Evolutionary conservation across 2,888 invertebrate species (phyloP).

Genomic region (Lymantria monacha): DNA sequence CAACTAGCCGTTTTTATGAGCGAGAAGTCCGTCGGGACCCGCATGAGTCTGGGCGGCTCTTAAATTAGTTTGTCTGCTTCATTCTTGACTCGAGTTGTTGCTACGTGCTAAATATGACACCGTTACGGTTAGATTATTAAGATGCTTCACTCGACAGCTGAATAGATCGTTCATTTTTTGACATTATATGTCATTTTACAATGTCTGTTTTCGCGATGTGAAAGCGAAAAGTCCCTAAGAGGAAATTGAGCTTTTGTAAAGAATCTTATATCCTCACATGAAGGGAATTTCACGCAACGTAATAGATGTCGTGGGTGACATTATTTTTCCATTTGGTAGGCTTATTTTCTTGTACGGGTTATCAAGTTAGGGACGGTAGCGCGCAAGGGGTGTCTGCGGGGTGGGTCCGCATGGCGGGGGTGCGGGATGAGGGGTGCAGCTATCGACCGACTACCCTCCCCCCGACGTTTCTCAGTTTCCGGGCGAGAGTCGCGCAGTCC

Average conservation of each 20-base stretch:
- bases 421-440: constrained; percentile 68
- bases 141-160: neutral
- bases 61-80: neutral
- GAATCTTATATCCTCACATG: constrained; percentile 26
- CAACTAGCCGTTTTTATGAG: constrained; percentile 73
- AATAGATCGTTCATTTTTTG: neutral
- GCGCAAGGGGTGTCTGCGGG: constrained; percentile 61
- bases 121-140: neutral
- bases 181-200: constrained; percentile 2
- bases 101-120: neutral
- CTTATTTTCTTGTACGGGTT: constrained; percentile 79
- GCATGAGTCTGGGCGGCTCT: constrained; percentile 53
- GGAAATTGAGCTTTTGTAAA: constrained; percentile 10
- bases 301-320: constrained; percentile 66
- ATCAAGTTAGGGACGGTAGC: constrained; percentile 77
- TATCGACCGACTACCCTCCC: constrained; percentile 84
- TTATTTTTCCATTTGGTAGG: constrained; percentile 79
- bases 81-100: neutral
- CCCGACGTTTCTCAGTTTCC: constrained; percentile 79
- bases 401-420: constrained; percentile 75
- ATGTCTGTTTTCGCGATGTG: neutral
- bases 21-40: constrained; percentile 68
- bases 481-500: constrained; percentile 84
- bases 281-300: constrained; percentile 43
- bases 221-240: constrained; percentile 6